A percentile compares a stretch with the other conserved stretches of the same genome.
These are phyloP conservation scores for Ditylenchus dipsaci DNA, from an alignment of 1,140 invertebrate species.

Conservation along the genomic window DNA sequence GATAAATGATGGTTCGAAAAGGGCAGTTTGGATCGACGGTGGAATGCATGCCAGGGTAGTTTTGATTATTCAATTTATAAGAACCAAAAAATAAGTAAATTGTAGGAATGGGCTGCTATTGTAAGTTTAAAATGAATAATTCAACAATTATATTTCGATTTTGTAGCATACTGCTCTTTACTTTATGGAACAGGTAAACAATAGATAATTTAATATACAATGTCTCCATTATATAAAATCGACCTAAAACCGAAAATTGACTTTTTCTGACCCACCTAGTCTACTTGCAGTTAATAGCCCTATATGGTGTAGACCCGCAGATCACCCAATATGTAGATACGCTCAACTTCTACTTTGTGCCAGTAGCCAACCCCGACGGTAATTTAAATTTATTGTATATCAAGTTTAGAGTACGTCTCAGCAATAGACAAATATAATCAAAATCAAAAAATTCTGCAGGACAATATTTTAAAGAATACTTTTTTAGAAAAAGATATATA, in stretches of 20 bases:
- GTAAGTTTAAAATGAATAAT: neutral
- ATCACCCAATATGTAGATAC: slow-evolving; percentile 54
- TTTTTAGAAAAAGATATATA: too few relatives aligned
- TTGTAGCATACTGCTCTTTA: slow-evolving; percentile 56
- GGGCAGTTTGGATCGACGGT: slow-evolving; percentile 59
- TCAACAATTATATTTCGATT: slow-evolving; percentile 44
- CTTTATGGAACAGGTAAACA: slow-evolving; percentile 54
- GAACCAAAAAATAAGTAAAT: neutral
- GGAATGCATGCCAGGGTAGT: slow-evolving; percentile 40
- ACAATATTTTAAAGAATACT: slow-evolving; percentile 9
- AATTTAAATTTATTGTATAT: too few relatives aligned
- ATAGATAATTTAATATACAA: neutral
- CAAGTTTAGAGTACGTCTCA: too few relatives aligned
- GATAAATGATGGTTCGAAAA: slow-evolving; percentile 42
- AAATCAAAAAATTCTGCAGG: neutral
- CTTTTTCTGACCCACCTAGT: slow-evolving; percentile 10
- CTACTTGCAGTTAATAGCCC: slow-evolving; percentile 41
- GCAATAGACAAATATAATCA: too few relatives aligned
- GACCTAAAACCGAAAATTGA: slow-evolving; percentile 7
- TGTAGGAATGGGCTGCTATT: slow-evolving; percentile 18
- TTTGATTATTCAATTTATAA: neutral
- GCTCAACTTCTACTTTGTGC: slow-evolving; percentile 61
- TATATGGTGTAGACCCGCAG: slow-evolving; percentile 50
- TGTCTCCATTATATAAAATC: neutral
- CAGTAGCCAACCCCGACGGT: slow-evolving; percentile 61